These are phyloP conservation scores for Hirtodrosophila alboralis DNA, from an alignment of 2,888 invertebrate species.

Conservation along the genomic window DNA sequence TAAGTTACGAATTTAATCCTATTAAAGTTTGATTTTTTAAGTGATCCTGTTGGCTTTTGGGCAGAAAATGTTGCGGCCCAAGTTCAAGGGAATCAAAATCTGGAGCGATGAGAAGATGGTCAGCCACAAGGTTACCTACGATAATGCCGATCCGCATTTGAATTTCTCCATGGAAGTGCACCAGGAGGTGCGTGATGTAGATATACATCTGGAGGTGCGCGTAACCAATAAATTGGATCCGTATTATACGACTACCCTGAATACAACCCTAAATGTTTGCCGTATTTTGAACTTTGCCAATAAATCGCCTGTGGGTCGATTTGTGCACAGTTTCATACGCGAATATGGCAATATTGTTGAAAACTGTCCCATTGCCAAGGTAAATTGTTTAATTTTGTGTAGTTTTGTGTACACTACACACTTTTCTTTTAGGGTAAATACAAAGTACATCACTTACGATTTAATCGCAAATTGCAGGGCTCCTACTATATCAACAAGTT, in stretches of 20 bases:
- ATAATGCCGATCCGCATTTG: slow-evolving; percentile 77
- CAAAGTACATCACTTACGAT: slow-evolving; percentile 48
- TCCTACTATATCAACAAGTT: slow-evolving; percentile 77
- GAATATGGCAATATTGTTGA: slow-evolving; percentile 77
- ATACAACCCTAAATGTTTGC: slow-evolving; percentile 79
- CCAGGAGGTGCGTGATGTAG: slow-evolving; percentile 71
- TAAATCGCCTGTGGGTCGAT: slow-evolving; percentile 76
- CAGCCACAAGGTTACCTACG: slow-evolving; percentile 73
- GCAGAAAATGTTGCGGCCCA: slow-evolving; percentile 82
- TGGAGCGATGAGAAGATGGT: slow-evolving; percentile 81
- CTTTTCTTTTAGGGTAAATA: slow-evolving; percentile 51
- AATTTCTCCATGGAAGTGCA: slow-evolving; percentile 79
- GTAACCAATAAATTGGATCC: slow-evolving; percentile 73
- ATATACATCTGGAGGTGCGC: slow-evolving; percentile 70
- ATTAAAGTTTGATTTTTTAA: background rate
- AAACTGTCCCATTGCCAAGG: slow-evolving; percentile 79
- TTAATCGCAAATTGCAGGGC: slow-evolving; percentile 77
- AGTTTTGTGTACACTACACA: slow-evolving; percentile 2
- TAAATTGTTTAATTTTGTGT: slow-evolving; percentile 30
- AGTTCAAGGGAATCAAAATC: slow-evolving; percentile 74
- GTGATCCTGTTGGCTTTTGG: background rate
- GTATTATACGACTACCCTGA: slow-evolving; percentile 64
- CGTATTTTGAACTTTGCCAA: slow-evolving; percentile 68
- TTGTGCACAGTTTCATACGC: slow-evolving; percentile 69
- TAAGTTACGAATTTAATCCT: slow-evolving; percentile 28